Evolutionary conservation across 2,888 invertebrate species (phyloP).

Genomic region (Cheilosia pagana): DNA sequence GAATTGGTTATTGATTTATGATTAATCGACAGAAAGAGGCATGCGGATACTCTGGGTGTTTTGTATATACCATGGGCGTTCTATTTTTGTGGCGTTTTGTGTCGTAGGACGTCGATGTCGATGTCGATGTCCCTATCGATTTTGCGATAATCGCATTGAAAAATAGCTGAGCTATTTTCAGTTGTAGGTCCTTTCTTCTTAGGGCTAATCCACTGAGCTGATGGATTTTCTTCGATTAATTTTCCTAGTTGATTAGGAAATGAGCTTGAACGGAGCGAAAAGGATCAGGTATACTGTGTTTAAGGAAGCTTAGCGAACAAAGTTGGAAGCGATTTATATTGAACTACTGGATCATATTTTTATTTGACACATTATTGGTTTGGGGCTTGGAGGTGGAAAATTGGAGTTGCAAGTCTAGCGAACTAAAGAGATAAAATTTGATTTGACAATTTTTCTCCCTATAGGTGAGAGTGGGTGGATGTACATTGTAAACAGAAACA

Average conservation of each 20-base stretch:
- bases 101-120: constrained; percentile 2
- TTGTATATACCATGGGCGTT: constrained; percentile 17
- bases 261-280: constrained; percentile 5
- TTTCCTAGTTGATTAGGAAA: constrained; percentile 43
- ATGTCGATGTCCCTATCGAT: constrained; percentile 49
- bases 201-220: constrained; percentile 10
- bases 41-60: constrained; percentile 20
- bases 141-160: constrained; percentile 44
- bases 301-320: neutral
- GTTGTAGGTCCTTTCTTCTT: constrained; percentile 4
- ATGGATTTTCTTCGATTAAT: constrained; percentile 20
- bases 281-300: neutral
- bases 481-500: too few species aligned
- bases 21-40: constrained; percentile 42
- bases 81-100: constrained; percentile 39
- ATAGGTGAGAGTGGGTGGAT: too few species aligned
- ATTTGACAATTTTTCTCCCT: too few species aligned
- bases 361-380: too few species aligned
- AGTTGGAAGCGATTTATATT: neutral
- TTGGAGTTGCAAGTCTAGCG: too few species aligned
- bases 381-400: too few species aligned
- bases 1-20: constrained; percentile 58
- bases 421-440: too few species aligned
- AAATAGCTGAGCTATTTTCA: constrained; percentile 50
- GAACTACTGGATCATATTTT: too few species aligned